These are phyloP conservation scores for Pimephales promelas DNA, from an alignment of 2,113 vertebrate genomes.

Conservation along the genomic window DNA sequence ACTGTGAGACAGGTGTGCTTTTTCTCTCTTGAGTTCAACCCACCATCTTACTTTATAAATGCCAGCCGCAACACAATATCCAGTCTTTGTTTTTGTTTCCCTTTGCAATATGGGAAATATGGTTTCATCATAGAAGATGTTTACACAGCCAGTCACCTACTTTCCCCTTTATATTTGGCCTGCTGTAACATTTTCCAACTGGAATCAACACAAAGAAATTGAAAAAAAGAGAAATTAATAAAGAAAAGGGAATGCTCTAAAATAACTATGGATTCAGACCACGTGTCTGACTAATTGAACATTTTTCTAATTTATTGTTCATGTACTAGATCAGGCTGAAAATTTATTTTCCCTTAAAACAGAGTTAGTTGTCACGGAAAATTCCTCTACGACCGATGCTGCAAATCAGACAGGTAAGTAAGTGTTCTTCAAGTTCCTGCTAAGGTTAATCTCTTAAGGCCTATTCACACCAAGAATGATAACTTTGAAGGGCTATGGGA, in stretches of 20 bases:
- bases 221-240: conserved; percentile 42
- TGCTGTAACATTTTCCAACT: conserved; percentile 58
- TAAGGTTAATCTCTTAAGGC: background rate
- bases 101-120: conserved; percentile 45
- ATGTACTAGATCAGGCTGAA: background rate
- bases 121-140: conserved; percentile 51
- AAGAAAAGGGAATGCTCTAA: background rate
- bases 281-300: conserved; percentile 42
- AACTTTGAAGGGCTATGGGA: no score
- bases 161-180: conserved; percentile 52
- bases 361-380: conserved; percentile 68
- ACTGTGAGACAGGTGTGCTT: conserved; percentile 87
- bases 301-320: conserved; percentile 9
- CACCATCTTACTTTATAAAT: background rate
- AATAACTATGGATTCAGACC: conserved; percentile 46
- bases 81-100: conserved; percentile 47
- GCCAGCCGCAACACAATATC: conserved; percentile 42
- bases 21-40: background rate
- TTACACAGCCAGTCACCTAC: conserved; percentile 50
- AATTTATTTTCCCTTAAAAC: conserved; percentile 25
- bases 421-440: background rate
- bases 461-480: no score
- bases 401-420: conserved; percentile 73
- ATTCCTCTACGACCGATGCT: conserved; percentile 60
- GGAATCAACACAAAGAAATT: conserved; percentile 53